Base-by-base conservation (phyloP, 37 sponge, comb jelly and placozoan genomes). In the Dysidea cf. avara region DNA sequence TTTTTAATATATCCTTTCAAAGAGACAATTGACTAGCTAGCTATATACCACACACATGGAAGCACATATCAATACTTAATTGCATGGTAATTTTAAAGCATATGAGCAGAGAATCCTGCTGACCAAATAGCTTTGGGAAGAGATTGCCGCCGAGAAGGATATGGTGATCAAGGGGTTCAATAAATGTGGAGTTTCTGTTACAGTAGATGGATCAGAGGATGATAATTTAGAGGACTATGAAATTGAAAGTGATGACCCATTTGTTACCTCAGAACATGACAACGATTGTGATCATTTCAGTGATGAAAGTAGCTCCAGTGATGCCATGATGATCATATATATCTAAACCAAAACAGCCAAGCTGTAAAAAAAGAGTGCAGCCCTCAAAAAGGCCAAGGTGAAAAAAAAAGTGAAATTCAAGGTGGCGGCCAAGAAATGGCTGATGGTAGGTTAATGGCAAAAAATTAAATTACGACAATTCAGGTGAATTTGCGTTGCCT, bases 61-160 rank as follows among this genome's bases (percentile, higher is more conserved):
- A 53, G 83, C 74, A 7, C 55, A 65, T 22, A 35, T 82, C 14
- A 57, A 82, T 20, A 48, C n/a, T 29, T 82, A 82, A 35, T 58
- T 82, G 6, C 35, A 74, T 37, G 68, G 76, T 1, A 64, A 31
- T 12, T 48, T 82, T 39, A 64, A 17, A 38, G 83, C 83, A 22
- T 43, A 75, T 25, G 63, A 38, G 18, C 6, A 73, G 9, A 39
- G 74, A 34, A 48, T 81, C 25, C 46, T 74, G 69, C 33, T 82
- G 22, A 74, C 61, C 1, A 74, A 74, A 16, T 82, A 75, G 83
- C 69, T 75, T 53, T 82, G 76, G 83, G 83, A 66, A 48, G 83
- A 82, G 31, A 43, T 82, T 34, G 18, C 52, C 31, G 34, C 59
- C 16, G 53, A 82, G n/a, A 74, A 53, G 38, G 83, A 82, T 17